These are phyloP conservation scores for Leucozona laternaria DNA, from an alignment of 2,888 invertebrate genomes.

Conservation along the genomic window DNA sequence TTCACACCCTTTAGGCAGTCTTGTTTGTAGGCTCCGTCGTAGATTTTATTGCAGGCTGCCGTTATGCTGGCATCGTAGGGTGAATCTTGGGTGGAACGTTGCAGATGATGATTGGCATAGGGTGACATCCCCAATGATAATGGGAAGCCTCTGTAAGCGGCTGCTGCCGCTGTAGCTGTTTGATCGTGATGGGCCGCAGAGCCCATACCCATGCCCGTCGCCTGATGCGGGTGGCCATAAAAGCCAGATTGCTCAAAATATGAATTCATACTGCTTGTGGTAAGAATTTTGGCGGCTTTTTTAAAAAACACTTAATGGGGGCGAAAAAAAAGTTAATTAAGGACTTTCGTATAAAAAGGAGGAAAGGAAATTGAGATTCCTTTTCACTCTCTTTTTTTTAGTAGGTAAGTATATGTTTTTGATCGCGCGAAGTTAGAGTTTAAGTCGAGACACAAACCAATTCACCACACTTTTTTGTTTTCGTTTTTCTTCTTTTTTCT, in stretches of 20 bases:
- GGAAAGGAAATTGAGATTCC: not conserved
- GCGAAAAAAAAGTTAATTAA: slow-evolving; percentile 27
- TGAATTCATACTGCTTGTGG: slow-evolving; percentile 91
- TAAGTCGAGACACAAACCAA: slow-evolving; percentile 72
- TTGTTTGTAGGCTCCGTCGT: slow-evolving; percentile 86
- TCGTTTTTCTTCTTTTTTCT: slow-evolving; percentile 19
- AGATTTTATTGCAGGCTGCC: slow-evolving; percentile 91
- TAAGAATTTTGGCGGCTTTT: slow-evolving; percentile 83
- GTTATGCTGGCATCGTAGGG: slow-evolving; percentile 96
- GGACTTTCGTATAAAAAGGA: not conserved
- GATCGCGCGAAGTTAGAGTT: slow-evolving; percentile 54
- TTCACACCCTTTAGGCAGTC: slow-evolving; percentile 88
- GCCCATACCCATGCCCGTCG: slow-evolving; percentile 87
- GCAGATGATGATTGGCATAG: slow-evolving; percentile 91
- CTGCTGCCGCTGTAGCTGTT: slow-evolving; percentile 86
- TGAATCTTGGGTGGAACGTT: slow-evolving; percentile 93
- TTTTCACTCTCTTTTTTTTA: not conserved
- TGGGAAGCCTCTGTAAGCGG: slow-evolving; percentile 92
- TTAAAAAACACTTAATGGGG: slow-evolving; percentile 40
- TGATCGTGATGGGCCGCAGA: slow-evolving; percentile 90
- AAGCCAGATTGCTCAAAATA: slow-evolving; percentile 98
- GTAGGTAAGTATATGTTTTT: not conserved
- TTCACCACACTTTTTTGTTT: slow-evolving; percentile 59
- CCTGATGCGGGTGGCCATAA: slow-evolving; percentile 96
- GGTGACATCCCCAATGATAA: slow-evolving; percentile 93